Evolutionary conservation across 2,797 vertebrate species (phyloP).

Genomic region (Danio albolineatus): DNA sequence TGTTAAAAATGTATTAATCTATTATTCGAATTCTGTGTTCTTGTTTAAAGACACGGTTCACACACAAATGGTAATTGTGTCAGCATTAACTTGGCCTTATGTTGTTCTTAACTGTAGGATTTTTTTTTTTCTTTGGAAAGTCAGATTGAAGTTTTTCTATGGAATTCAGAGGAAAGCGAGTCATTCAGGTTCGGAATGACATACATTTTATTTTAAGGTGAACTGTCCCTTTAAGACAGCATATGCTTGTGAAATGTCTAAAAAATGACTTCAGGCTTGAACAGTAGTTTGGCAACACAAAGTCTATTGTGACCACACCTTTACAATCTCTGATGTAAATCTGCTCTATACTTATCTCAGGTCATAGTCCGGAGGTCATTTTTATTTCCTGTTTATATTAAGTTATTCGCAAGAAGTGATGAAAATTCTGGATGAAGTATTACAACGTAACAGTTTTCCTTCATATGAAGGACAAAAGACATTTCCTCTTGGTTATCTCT

Average conservation of each 20-base stretch:
- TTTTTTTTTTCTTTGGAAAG: no score
- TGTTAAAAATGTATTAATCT: slow-evolving; percentile 6
- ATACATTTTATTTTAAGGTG: background rate
- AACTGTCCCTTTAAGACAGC: background rate
- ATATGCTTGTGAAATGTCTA: background rate
- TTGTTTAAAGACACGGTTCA: background rate
- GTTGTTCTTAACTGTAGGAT: background rate
- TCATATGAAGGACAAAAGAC: background rate
- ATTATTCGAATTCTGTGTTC: background rate
- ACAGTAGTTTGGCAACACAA: background rate
- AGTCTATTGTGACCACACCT: background rate
- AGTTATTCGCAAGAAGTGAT: background rate
- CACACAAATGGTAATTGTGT: background rate
- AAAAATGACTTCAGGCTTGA: background rate
- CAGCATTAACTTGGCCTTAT: background rate
- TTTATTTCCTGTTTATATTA: slow-evolving; percentile 10
- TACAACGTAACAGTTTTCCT: background rate
- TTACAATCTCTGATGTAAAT: slow-evolving; percentile 8
- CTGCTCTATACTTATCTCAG: background rate
- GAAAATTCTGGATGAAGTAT: background rate
- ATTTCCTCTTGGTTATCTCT: slow-evolving; percentile 23
- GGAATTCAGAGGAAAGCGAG: background rate
- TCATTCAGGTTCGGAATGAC: background rate
- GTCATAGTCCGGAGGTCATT: slow-evolving; percentile 11
- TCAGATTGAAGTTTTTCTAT: no score